Conservation (phyloP, 2,888 invertebrate species). For the Trissoscelio sp. region DNA sequence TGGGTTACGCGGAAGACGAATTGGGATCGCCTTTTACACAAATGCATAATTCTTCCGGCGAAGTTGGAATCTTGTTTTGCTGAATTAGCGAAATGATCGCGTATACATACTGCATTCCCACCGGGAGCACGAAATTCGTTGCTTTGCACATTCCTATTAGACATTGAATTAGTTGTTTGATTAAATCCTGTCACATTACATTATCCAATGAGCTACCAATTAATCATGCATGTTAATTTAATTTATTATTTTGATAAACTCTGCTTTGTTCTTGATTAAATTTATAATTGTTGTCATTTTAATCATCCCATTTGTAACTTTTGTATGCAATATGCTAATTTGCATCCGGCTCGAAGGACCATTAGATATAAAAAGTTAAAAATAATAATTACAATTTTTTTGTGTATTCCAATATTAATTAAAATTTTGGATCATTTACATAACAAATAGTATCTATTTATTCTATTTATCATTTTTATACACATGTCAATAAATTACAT, state of each 20-base stretch:
- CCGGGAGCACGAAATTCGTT: background rate
- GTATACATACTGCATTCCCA: background rate
- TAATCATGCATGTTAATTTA: background rate
- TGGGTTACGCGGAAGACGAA: conserved; percentile 13
- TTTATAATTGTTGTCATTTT: too few relatives aligned
- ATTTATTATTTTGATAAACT: background rate
- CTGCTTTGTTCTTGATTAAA: too few relatives aligned
- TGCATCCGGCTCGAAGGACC: too few relatives aligned
- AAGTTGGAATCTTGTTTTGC: conserved; percentile 39
- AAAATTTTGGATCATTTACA: too few relatives aligned
- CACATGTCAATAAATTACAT: too few relatives aligned
- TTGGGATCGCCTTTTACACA: conserved; percentile 6
- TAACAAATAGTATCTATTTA: too few relatives aligned
- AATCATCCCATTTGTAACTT: too few relatives aligned
- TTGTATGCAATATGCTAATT: too few relatives aligned
- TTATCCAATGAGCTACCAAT: conserved; percentile 1
- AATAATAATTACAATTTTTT: too few relatives aligned
- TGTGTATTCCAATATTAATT: too few relatives aligned
- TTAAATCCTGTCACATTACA: background rate
- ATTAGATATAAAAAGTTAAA: too few relatives aligned
- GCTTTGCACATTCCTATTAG: background rate
- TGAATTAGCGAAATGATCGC: conserved; percentile 25
- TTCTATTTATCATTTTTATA: too few relatives aligned
- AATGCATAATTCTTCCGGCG: conserved; percentile 20
- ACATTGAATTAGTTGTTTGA: conserved; percentile 13